Evolutionary conservation across 1,140 invertebrate species (phyloP).

Genomic region (Bombus superbus): DNA sequence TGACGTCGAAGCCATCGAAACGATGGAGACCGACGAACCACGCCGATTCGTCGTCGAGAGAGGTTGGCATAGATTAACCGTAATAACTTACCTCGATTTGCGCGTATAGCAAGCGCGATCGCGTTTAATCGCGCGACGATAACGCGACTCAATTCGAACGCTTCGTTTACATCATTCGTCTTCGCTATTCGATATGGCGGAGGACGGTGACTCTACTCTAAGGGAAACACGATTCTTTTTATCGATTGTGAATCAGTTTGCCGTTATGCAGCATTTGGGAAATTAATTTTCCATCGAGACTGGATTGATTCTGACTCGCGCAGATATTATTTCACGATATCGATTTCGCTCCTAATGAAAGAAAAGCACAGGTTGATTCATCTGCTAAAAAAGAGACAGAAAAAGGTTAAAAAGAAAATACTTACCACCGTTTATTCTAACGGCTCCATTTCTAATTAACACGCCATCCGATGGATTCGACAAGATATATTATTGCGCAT

Average conservation of each 20-base stretch:
- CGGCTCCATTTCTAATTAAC: not conserved
- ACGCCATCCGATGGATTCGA: not conserved
- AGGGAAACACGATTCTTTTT: not conserved
- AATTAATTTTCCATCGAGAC: too few relatives aligned
- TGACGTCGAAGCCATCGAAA: slow-evolving; percentile 70
- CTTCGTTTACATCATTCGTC: not conserved
- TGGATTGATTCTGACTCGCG: too few relatives aligned
- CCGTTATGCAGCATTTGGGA: too few relatives aligned
- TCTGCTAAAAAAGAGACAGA: too few relatives aligned
- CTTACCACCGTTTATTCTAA: too few relatives aligned
- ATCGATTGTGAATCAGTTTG: too few relatives aligned
- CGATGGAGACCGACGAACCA: slow-evolving; percentile 20
- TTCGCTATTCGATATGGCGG: not conserved
- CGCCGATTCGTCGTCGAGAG: slow-evolving; percentile 30
- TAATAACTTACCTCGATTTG: slow-evolving; percentile 45
- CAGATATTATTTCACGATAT: too few relatives aligned
- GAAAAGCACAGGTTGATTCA: too few relatives aligned
- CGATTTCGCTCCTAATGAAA: too few relatives aligned
- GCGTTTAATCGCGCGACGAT: slow-evolving; percentile 34
- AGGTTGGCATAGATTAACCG: slow-evolving; percentile 52
- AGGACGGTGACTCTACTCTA: not conserved
- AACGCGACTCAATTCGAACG: slow-evolving; percentile 16
- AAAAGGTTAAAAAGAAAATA: not conserved
- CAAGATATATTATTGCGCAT: not conserved
- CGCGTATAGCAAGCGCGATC: slow-evolving; percentile 20